Evolutionary conservation across 1,140 invertebrate species (phyloP).

Genomic region (Halictus rubicundus): DNA sequence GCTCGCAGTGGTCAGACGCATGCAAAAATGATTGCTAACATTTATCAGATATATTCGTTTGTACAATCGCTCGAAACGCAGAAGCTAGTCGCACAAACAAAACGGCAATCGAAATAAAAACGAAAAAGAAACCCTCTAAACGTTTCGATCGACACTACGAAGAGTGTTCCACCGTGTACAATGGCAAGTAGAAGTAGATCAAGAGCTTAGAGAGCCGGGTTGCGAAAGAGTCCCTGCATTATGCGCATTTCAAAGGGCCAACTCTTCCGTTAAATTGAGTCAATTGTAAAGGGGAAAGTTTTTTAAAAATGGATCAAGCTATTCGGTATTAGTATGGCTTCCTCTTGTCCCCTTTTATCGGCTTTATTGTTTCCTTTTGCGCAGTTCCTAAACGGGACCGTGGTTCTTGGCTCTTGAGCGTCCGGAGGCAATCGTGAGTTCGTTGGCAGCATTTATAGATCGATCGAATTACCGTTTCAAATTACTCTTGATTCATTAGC

Average conservation of each 20-base stretch:
- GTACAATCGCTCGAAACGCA: too few species aligned
- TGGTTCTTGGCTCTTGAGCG: background rate
- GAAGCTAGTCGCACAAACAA: too few species aligned
- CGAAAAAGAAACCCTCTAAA: background rate
- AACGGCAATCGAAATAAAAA: background rate
- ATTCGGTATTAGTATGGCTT: background rate
- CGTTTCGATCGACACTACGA: background rate
- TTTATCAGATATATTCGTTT: too few species aligned
- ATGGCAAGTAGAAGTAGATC: background rate
- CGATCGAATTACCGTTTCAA: too few species aligned
- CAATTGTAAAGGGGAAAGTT: background rate
- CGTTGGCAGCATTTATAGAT: background rate
- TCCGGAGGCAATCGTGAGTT: background rate
- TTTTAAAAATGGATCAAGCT: slow-evolving; percentile 6
- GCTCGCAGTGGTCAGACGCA: too few species aligned
- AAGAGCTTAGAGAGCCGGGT: background rate
- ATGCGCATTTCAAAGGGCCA: background rate
- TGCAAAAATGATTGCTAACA: too few species aligned
- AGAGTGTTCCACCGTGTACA: background rate
- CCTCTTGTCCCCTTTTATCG: background rate
- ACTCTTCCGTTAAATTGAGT: background rate
- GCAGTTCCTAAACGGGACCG: background rate
- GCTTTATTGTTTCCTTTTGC: background rate
- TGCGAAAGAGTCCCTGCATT: background rate
- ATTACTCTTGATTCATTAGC: too few species aligned